phyloP scores from a whole-genome alignment of 2,888 invertebrate species.

The Plusia festucae region DNA sequence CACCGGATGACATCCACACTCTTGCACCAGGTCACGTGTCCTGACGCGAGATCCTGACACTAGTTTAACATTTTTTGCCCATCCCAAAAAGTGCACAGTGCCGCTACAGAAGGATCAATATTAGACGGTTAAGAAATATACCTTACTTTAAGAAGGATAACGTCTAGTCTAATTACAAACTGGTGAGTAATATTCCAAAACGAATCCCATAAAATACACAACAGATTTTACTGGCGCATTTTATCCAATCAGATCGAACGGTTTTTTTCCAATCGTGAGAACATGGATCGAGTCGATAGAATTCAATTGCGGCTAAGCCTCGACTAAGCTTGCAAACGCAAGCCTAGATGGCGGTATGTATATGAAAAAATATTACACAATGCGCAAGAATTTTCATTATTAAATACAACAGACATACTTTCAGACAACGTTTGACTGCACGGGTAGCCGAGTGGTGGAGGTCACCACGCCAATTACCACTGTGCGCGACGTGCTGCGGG shows the following conservation, averaged over 20 bases:
- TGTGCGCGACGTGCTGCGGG: too few relatives aligned
- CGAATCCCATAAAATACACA: background rate
- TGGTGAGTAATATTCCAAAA: background rate
- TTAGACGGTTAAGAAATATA: too few relatives aligned
- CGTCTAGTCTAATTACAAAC: background rate
- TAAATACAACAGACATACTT: background rate
- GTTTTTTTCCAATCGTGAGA: background rate
- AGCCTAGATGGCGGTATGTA: background rate
- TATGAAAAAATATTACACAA: background rate
- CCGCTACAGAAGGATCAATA: too few relatives aligned
- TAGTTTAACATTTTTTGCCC: too few relatives aligned
- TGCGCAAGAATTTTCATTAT: background rate
- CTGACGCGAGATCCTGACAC: too few relatives aligned
- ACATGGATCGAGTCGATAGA: background rate
- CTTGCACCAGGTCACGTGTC: too few relatives aligned
- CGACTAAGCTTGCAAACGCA: background rate
- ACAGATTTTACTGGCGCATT: background rate
- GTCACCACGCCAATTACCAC: too few relatives aligned
- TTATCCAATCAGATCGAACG: slow-evolving; percentile 1
- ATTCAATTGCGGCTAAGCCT: background rate
- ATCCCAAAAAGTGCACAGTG: too few relatives aligned
- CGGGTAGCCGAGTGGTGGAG: too few relatives aligned
- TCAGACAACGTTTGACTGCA: too few relatives aligned
- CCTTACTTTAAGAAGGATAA: too few relatives aligned
- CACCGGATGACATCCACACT: too few relatives aligned